Conservation (phyloP, 2,888 invertebrate species). For the Empis stercorea region DNA sequence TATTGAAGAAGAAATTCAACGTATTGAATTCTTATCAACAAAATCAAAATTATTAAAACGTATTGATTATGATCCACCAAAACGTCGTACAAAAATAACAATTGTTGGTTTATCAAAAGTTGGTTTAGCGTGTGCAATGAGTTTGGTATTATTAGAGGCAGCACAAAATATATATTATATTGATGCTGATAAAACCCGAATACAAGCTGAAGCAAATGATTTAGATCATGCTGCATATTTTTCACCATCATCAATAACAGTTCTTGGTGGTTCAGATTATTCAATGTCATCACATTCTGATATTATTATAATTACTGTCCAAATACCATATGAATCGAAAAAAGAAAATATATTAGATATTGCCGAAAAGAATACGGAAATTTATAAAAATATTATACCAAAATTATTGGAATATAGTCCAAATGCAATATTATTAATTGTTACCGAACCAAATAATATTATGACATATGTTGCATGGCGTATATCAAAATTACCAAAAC, state of each 20-base stretch:
- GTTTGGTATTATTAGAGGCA: no score
- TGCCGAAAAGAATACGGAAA: constrained; percentile 44
- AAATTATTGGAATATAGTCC: constrained; percentile 28
- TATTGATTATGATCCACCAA: no score
- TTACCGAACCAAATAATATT: constrained; percentile 50
- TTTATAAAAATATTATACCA: constrained; percentile 46
- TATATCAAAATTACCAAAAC: constrained; percentile 45
- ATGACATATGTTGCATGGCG: constrained; percentile 53
- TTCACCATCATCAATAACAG: not conserved
- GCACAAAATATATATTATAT: not conserved
- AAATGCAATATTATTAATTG: constrained; percentile 43
- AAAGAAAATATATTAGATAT: constrained; percentile 25
- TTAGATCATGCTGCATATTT: not conserved
- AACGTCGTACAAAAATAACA: not conserved
- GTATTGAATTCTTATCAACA: no score
- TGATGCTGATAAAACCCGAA: not conserved
- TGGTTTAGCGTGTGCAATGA: no score
- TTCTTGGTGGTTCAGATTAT: not conserved
- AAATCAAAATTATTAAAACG: no score
- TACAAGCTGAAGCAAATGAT: not conserved
- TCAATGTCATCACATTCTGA: not conserved
- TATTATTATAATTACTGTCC: not conserved
- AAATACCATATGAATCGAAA: not conserved
- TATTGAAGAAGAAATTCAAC: no score
- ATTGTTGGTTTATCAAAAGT: not conserved